Conservation (phyloP, 2,888 invertebrate genomes). For the Tetragonisca angustula region DNA sequence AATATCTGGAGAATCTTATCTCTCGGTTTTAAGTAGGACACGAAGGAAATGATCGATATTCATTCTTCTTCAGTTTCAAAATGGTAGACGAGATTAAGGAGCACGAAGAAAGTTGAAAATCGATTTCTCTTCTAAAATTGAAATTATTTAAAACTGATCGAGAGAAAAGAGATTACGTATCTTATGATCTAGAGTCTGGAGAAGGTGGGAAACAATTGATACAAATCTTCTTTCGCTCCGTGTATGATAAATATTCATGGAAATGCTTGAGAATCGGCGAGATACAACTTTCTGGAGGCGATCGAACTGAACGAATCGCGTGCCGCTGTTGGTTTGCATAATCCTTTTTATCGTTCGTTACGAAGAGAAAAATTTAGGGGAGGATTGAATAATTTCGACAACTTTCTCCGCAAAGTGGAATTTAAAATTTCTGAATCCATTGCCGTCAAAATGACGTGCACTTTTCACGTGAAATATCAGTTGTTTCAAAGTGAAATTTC, state of each 20-base stretch:
- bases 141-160: too few species aligned
- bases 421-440: background rate
- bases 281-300: background rate
- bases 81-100: too few species aligned
- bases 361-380: too few species aligned
- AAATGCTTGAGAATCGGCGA: background rate
- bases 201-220: background rate
- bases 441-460: background rate
- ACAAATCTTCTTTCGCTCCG: background rate
- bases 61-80: too few species aligned
- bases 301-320: background rate
- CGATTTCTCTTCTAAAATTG: too few species aligned
- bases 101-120: background rate
- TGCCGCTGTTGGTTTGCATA: background rate
- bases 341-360: background rate
- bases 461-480: background rate
- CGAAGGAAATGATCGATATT: too few species aligned
- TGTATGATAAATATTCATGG: background rate
- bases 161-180: too few species aligned
- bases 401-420: background rate
- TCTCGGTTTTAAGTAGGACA: too few species aligned
- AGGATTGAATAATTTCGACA: background rate
- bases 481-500: background rate
- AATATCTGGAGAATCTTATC: background rate
- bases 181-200: too few species aligned